Evolutionary conservation across 2,113 vertebrate genomes (phyloP).

Genomic region (Crotalus tigris): DNA sequence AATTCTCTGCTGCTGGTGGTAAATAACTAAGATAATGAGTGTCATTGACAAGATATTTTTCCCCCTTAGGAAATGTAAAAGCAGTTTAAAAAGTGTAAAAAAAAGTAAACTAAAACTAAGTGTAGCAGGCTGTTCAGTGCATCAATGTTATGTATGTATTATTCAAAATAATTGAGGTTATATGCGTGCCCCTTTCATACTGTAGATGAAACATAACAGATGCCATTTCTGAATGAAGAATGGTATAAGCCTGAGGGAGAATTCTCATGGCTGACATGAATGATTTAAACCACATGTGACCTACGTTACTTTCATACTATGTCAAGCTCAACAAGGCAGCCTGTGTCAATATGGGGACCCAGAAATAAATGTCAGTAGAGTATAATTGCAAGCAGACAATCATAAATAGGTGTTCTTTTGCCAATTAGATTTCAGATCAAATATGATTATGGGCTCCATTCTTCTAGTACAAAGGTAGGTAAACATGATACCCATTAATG

Average conservation of each 20-base stretch:
- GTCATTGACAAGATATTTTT: not conserved
- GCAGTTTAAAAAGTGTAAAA: not conserved
- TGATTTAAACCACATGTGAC: constrained; percentile 13
- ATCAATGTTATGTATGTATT: not conserved
- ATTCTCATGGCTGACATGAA: not conserved
- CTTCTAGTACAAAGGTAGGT: not conserved
- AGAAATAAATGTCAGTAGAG: constrained; percentile 16
- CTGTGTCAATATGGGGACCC: not conserved
- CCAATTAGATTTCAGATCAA: not conserved
- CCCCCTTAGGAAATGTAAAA: constrained; percentile 34
- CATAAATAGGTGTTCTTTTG: not conserved
- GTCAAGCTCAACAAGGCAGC: not conserved
- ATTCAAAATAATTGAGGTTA: not conserved
- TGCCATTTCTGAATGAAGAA: not conserved
- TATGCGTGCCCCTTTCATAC: not conserved
- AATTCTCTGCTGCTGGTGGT: not conserved
- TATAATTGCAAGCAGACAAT: not conserved
- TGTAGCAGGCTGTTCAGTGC: constrained; percentile 30
- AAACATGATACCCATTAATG: not conserved
- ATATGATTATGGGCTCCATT: not conserved
- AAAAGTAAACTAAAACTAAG: not conserved
- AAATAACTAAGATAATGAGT: not conserved
- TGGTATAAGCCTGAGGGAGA: constrained; percentile 7
- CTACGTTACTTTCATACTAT: constrained; percentile 2
- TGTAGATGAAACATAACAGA: not conserved